Base-by-base conservation (phyloP, 64 coral and sea anemone species). In the Platygyra sinensis region DNA sequence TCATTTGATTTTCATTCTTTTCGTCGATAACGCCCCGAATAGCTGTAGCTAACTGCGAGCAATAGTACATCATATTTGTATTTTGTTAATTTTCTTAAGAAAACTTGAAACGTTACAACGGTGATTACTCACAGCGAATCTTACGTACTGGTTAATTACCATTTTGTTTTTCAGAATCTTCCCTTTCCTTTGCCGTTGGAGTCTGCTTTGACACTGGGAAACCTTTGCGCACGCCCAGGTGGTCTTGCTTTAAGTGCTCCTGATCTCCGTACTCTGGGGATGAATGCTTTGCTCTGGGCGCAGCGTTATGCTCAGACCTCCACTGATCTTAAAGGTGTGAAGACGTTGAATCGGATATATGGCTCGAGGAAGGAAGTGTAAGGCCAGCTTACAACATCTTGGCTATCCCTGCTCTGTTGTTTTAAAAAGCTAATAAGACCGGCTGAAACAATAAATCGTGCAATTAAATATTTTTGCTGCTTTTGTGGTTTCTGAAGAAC, bases 161-260 rank as follows among this genome's bases (percentile, higher is more conserved):
- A 28, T 36, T 89, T 89, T 18, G 60, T 52, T 28, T 60, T 88
- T 19, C 39, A 97, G 95, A 88, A 94, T 83, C 87, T 97, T 32
- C 88, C 91, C 10, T 97, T 97, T 86, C 95, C 95, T 22, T 85
- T 90, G 22, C 76, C 95, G 5, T 19, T 86, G 60, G 95, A 94
- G 52, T 80, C 95, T 8, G 88, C 95, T 46, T 59, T 94, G 63
- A 30, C 87, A 19, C 72, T 91, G 25, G 91, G 82, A 31, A 51
- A 88, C 78, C 69, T 97, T 10, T 94, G 91, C 55, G 32, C 30
- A 20, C 77, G 90, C 29, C 33, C 81, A 57, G n/a, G 76, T 1
- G 55, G 32, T 10, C 64, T 91, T 32, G 67, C 88, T 52, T 19
- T 29, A 52, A 39, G 52, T 31, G 15, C 24, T 0, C 42, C 8